Evolutionary conservation across 1,140 invertebrate genomes (phyloP).

Genomic region (Paraescarpia echinospica): DNA sequence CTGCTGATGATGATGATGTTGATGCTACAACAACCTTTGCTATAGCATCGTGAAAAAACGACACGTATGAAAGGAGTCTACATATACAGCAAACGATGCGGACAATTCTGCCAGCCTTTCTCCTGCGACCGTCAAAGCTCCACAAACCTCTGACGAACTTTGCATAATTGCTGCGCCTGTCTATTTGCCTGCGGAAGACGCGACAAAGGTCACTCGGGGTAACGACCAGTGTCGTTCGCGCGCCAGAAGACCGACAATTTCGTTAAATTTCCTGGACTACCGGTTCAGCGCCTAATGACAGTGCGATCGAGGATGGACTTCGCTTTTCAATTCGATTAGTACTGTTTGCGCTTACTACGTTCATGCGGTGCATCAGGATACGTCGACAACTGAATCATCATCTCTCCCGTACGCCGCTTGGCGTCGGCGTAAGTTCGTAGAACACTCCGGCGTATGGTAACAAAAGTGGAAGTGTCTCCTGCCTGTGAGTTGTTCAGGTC

Average conservation of each 20-base stretch:
- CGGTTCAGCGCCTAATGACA: background rate
- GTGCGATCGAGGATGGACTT: background rate
- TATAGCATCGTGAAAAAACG: background rate
- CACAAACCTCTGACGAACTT: background rate
- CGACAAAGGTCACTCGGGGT: background rate
- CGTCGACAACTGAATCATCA: background rate
- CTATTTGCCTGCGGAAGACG: background rate
- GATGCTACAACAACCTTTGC: background rate
- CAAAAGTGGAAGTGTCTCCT: background rate
- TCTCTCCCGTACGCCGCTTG: background rate
- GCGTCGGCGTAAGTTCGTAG: background rate
- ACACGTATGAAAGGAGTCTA: background rate
- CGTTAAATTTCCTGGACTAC: background rate
- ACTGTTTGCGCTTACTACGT: background rate
- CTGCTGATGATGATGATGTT: no score
- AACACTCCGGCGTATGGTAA: background rate
- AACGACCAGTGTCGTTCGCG: background rate
- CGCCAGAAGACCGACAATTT: background rate
- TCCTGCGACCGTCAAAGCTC: background rate
- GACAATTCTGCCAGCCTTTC: background rate
- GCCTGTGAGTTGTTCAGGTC: background rate
- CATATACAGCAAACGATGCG: background rate
- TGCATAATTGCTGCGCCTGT: background rate
- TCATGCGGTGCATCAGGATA: background rate
- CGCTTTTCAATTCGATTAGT: background rate